Conservation (phyloP, 1,140 invertebrate genomes). For the Drosophila busckii region DNA sequence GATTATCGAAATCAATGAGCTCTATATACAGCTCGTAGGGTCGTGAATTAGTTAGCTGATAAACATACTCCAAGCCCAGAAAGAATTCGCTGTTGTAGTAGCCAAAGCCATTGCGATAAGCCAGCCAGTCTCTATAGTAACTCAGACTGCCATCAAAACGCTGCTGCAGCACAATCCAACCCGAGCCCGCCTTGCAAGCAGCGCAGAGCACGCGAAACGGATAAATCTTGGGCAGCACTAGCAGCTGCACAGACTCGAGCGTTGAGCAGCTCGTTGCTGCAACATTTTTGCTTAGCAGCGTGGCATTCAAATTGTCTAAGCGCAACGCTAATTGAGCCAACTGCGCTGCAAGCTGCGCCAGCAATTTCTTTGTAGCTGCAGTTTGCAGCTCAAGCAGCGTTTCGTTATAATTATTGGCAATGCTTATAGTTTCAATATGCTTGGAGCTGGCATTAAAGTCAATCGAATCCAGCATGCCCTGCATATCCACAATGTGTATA, state of each 20-base stretch:
- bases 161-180: slow-evolving; percentile 21
- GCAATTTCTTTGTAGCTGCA: no score
- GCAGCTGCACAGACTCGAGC: background rate
- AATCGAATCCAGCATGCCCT: no score
- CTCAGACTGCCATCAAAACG: slow-evolving; percentile 14
- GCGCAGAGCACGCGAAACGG: slow-evolving; percentile 17
- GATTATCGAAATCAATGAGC: slow-evolving; percentile 81
- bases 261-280: background rate
- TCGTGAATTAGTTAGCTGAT: slow-evolving; percentile 19
- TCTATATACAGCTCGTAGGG: slow-evolving; percentile 79
- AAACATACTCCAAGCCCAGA: slow-evolving; percentile 20
- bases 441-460: no score
- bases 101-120: slow-evolving; percentile 31
- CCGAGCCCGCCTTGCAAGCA: background rate
- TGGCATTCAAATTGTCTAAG: no score
- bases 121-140: slow-evolving; percentile 21
- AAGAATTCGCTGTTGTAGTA: slow-evolving; percentile 22
- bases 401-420: no score
- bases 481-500: no score
- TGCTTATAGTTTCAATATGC: no score
- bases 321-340: no score
- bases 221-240: slow-evolving; percentile 7
- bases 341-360: no score
- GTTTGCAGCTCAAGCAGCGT: no score
- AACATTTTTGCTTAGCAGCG: no score